Percentiles rank a stretch among this genome's conserved stretches.
These are phyloP conservation scores for Rhynchotus rufescens DNA, from an alignment of 2,797 vertebrate genomes.

Conservation along the genomic window DNA sequence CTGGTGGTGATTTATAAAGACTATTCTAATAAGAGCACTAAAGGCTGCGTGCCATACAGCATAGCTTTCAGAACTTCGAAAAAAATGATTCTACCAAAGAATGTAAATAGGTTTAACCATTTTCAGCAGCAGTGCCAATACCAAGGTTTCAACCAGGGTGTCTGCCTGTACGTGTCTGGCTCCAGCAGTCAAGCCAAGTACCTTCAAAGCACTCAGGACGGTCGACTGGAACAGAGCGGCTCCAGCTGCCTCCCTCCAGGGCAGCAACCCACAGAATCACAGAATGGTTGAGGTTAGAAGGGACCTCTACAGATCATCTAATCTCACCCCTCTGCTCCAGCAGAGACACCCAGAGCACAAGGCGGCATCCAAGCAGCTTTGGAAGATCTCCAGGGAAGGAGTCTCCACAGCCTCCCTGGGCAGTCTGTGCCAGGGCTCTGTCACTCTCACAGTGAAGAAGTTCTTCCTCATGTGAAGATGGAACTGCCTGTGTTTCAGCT, in stretches of 20 bases:
- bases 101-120: neutral
- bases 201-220: neutral
- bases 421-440: too few species aligned
- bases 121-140: conserved; percentile 51
- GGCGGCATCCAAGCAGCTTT: too few species aligned
- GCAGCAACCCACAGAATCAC: too few species aligned
- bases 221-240: neutral
- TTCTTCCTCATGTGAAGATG: too few species aligned
- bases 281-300: too few species aligned
- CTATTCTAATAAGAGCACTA: neutral
- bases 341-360: too few species aligned
- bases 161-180: conserved; percentile 52
- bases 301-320: too few species aligned
- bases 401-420: too few species aligned
- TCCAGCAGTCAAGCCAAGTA: neutral
- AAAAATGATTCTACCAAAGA: neutral
- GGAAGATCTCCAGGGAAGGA: too few species aligned
- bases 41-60: neutral
- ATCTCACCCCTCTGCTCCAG: too few species aligned
- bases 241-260: neutral
- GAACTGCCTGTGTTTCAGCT: too few species aligned
- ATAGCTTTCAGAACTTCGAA: neutral
- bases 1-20: neutral
- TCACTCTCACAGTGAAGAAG: too few species aligned
- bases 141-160: neutral